Evolutionary conservation across 2,113 vertebrate species (phyloP).

Genomic region (Aix galericulata): DNA sequence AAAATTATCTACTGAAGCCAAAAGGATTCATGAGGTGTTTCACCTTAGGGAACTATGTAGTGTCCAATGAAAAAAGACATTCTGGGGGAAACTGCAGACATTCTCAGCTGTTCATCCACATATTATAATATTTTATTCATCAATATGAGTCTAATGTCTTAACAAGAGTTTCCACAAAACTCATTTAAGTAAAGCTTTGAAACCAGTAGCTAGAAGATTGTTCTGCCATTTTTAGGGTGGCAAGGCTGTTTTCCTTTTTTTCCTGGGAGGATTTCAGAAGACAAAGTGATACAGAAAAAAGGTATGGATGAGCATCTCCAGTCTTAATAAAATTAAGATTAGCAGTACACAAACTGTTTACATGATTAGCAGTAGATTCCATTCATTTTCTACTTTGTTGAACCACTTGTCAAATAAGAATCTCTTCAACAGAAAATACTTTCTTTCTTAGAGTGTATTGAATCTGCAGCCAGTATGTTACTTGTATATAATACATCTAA

Average conservation of each 20-base stretch:
- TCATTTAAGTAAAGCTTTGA: not conserved
- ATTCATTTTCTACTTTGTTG: not conserved
- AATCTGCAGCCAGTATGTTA: not conserved
- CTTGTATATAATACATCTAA: not conserved
- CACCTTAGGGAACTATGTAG: not conserved
- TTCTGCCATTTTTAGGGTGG: not conserved
- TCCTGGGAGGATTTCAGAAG: not conserved
- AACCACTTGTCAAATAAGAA: not conserved
- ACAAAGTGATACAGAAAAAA: not conserved
- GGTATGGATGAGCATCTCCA: not conserved
- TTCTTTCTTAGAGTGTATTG: not conserved
- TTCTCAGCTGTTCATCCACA: not conserved
- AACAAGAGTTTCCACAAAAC: not conserved
- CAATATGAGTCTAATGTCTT: not conserved
- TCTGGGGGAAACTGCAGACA: not conserved
- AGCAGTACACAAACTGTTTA: not conserved
- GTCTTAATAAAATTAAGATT: not conserved
- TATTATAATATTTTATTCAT: not conserved
- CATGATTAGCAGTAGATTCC: not conserved
- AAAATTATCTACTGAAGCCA: not conserved
- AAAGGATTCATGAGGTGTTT: not conserved
- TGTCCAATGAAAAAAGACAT: not conserved
- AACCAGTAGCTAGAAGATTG: not conserved
- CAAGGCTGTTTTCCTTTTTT: not conserved
- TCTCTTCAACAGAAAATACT: not conserved